A percentile compares a stretch with the other conserved stretches of the same genome.
These are phyloP conservation scores for Rhopalosiphum maidis DNA, from an alignment of 1,140 invertebrate genomes.

Conservation along the genomic window DNA sequence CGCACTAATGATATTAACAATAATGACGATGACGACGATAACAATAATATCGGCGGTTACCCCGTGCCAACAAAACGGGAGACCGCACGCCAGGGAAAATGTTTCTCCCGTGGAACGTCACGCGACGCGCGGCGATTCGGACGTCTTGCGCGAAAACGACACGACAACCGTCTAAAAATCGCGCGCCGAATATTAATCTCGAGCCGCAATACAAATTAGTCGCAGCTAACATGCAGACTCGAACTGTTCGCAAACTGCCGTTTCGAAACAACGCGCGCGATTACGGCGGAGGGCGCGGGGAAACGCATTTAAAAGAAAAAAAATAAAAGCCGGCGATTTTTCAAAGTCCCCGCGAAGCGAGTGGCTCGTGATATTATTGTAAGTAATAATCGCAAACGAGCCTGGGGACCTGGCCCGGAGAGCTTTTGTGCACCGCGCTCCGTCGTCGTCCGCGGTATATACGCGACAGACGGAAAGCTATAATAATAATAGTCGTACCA, in stretches of 20 bases:
- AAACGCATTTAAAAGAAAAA: not conserved
- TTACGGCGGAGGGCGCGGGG: no score
- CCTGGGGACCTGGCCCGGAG: not conserved
- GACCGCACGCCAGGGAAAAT: not conserved
- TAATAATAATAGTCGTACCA: not conserved
- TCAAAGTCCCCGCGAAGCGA: not conserved
- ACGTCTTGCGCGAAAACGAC: not conserved
- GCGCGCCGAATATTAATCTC: no score
- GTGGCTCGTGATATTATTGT: not conserved
- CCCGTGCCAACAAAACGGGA: no score
- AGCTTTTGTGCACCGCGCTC: not conserved
- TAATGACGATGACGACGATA: not conserved
- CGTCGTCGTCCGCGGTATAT: not conserved
- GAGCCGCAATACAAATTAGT: no score
- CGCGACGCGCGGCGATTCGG: no score
- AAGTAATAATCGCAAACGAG: not conserved
- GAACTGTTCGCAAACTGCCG: not conserved
- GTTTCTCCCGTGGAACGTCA: no score
- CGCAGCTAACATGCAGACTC: not conserved
- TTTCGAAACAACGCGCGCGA: not conserved
- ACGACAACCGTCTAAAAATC: not conserved
- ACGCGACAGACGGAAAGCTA: not conserved
- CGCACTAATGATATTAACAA: not conserved
- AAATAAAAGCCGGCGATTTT: not conserved
- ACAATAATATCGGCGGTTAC: no score